A percentile compares a stretch with the other conserved stretches of the same genome.
phyloP scores from a whole-genome alignment of 2,888 invertebrate species.

The Troides oblongomaculatus region DNA sequence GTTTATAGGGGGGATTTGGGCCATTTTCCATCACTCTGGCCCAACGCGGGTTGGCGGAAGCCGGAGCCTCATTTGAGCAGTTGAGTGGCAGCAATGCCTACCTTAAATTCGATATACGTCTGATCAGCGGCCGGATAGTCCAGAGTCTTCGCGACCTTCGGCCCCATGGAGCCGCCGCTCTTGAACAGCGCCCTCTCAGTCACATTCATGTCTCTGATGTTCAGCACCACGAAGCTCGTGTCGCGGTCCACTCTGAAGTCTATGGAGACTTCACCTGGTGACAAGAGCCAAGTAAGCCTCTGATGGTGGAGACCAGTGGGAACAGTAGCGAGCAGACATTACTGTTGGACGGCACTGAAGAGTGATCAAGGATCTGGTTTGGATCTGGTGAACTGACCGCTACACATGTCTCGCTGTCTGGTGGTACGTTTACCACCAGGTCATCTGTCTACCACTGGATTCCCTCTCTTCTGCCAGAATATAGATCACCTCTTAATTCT shows the following conservation, averaged over 20 bases:
- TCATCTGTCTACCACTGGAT: too few species aligned
- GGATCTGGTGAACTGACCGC: too few species aligned
- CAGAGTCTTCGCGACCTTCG: conserved; percentile 85
- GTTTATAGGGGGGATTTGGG: too few species aligned
- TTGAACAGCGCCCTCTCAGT: conserved; percentile 85
- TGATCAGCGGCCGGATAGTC: conserved; percentile 93
- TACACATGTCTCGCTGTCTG: too few species aligned
- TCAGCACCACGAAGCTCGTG: conserved; percentile 90
- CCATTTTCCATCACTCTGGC: too few species aligned
- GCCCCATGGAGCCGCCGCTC: conserved; percentile 81
- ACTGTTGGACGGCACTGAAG: too few species aligned
- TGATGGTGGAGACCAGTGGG: too few species aligned
- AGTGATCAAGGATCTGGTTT: too few species aligned
- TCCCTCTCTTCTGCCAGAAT: not conserved
- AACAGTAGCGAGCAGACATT: too few species aligned
- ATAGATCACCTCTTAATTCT: conserved; percentile 87
- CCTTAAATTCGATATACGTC: conserved; percentile 89
- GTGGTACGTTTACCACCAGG: too few species aligned
- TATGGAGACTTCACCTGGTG: conserved; percentile 91
- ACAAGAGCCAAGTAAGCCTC: not conserved
- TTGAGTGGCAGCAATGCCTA: conserved; percentile 41
- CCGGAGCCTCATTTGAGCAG: too few species aligned
- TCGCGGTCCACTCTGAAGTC: conserved; percentile 91
- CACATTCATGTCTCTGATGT: conserved; percentile 91
- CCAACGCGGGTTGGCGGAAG: too few species aligned